Percentiles rank a stretch among this genome's conserved stretches.
Evolutionary conservation across 2,888 invertebrate genomes (phyloP).

Genomic region (Lutraria lutraria): DNA sequence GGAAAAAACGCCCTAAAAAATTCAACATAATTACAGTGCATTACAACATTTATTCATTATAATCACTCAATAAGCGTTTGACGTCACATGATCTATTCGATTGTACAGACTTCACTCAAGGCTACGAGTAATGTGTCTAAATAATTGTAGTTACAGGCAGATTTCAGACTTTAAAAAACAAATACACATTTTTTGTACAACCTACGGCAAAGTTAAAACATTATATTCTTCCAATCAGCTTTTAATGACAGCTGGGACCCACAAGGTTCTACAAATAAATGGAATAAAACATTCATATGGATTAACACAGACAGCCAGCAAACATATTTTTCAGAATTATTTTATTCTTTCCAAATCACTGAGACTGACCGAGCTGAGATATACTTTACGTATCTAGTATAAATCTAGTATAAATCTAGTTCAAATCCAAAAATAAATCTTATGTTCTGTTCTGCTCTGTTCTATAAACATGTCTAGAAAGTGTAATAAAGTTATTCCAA

Average conservation of each 20-base stretch:
- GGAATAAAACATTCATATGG: too few relatives aligned
- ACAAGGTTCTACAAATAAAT: not conserved
- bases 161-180: conserved; percentile 23
- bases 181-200: not conserved
- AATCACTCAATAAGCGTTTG: not conserved
- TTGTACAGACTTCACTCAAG: not conserved
- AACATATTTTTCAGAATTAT: too few relatives aligned
- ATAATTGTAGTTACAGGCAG: not conserved
- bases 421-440: too few relatives aligned
- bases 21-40: not conserved
- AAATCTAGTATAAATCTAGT: too few relatives aligned
- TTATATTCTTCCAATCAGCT: conserved; percentile 17
- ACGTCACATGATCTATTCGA: conserved; percentile 2
- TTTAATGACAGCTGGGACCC: conserved; percentile 17
- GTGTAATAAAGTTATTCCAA: too few relatives aligned
- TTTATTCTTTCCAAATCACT: too few relatives aligned
- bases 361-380: too few relatives aligned
- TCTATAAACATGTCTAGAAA: too few relatives aligned
- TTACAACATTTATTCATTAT: not conserved
- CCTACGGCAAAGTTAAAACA: not conserved
- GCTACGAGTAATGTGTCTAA: not conserved
- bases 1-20: not conserved
- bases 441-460: too few relatives aligned
- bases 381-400: too few relatives aligned
- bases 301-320: too few relatives aligned